Evolutionary conservation across 2,797 vertebrate species (phyloP).

Genomic region (Lateolabrax maculatus): DNA sequence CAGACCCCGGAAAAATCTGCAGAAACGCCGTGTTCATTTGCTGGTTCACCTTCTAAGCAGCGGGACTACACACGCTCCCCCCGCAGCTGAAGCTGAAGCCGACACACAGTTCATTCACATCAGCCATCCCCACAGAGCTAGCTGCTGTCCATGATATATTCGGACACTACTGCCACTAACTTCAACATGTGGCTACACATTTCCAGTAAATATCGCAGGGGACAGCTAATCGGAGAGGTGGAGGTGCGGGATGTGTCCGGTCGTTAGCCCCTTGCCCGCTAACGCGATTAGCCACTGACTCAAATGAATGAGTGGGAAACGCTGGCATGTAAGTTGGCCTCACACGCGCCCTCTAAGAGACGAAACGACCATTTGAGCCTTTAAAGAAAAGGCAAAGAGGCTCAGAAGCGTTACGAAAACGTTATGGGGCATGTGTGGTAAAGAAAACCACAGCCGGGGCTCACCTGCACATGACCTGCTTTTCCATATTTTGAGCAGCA

Average conservation of each 20-base stretch:
- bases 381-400: not conserved
- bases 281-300: constrained; percentile 28
- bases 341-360: constrained; percentile 19
- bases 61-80: too few species aligned
- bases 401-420: fast-evolving
- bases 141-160: not conserved
- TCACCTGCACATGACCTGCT: constrained; percentile 96
- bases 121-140: not conserved
- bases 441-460: not conserved
- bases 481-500: constrained; percentile 99
- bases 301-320: constrained; percentile 72
- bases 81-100: too few species aligned
- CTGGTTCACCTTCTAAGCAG: not conserved
- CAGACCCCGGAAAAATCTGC: not conserved
- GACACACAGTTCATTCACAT: not conserved
- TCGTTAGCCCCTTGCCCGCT: constrained; percentile 19
- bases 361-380: fast-evolving
- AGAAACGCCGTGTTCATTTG: not conserved
- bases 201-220: not conserved
- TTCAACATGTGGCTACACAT: not conserved
- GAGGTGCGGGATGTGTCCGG: not conserved
- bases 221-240: not conserved
- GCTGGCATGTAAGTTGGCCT: constrained; percentile 63
- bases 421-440: too few species aligned
- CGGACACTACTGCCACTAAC: not conserved